phyloP scores from a whole-genome alignment of 1,140 invertebrate species.

The Eueides isabella region DNA sequence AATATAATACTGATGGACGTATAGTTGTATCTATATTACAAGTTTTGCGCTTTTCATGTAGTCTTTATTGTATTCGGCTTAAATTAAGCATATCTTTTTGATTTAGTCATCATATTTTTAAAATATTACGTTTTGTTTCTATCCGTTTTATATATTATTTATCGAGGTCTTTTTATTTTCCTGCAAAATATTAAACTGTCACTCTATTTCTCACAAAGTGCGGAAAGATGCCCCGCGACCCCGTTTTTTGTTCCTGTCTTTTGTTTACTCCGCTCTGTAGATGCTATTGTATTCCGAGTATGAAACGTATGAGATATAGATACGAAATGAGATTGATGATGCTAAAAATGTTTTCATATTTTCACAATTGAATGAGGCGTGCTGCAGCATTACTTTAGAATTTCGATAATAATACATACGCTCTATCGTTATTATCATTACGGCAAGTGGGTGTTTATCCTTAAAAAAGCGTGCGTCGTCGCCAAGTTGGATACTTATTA shows the following conservation, averaged over 20 bases:
- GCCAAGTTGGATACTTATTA: constrained; percentile 43
- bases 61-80: background rate
- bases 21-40: constrained; percentile 19
- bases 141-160: background rate
- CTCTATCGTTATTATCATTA: background rate
- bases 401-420: background rate
- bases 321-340: constrained; percentile 10
- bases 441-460: constrained; percentile 44
- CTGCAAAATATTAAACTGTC: constrained; percentile 20
- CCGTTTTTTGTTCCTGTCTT: constrained; percentile 31
- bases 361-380: background rate
- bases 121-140: background rate
- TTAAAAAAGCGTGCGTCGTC: constrained; percentile 42
- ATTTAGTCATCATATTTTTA: background rate
- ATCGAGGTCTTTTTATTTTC: background rate
- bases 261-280: constrained; percentile 26
- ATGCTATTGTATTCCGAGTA: constrained; percentile 21
- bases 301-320: constrained; percentile 17
- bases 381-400: background rate
- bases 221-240: constrained; percentile 34
- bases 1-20: constrained; percentile 37
- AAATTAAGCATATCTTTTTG: background rate
- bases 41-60: background rate
- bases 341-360: constrained; percentile 7
- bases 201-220: constrained; percentile 26